phyloP scores from a whole-genome alignment of 2,113 vertebrate genomes.

The Nycticebus coucang region DNA sequence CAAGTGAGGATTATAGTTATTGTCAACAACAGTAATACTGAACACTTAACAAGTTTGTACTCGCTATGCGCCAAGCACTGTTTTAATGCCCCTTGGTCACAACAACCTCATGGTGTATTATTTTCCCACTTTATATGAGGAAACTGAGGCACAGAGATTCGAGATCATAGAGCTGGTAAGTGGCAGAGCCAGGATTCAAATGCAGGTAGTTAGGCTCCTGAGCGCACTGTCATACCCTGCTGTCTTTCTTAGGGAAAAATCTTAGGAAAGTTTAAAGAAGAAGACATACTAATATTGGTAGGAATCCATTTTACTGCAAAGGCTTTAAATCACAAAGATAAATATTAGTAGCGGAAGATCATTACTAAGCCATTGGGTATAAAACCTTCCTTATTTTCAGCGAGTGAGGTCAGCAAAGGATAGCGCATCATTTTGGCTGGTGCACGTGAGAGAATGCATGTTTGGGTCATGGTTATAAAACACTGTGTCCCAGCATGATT shows the following conservation, averaged over 20 bases:
- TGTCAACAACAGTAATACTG: not conserved
- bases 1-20: fast-evolving
- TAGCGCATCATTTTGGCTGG: not conserved
- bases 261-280: not conserved
- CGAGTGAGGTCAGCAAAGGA: not conserved
- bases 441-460: not conserved
- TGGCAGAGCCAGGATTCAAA: not conserved
- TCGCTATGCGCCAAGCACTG: not conserved
- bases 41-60: too few relatives aligned
- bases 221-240: not conserved
- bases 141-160: slow-evolving; percentile 16
- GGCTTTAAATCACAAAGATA: slow-evolving; percentile 38
- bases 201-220: not conserved
- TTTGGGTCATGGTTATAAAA: not conserved
- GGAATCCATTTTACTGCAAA: not conserved
- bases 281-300: not conserved
- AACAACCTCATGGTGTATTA: too few relatives aligned
- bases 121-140: not conserved
- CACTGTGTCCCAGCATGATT: not conserved
- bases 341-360: not conserved
- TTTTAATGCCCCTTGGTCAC: not conserved
- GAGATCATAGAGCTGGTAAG: not conserved
- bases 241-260: not conserved
- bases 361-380: not conserved
- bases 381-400: not conserved